These are phyloP conservation scores for Catocala fraxini DNA, from an alignment of 2,888 invertebrate species.

Conservation along the genomic window DNA sequence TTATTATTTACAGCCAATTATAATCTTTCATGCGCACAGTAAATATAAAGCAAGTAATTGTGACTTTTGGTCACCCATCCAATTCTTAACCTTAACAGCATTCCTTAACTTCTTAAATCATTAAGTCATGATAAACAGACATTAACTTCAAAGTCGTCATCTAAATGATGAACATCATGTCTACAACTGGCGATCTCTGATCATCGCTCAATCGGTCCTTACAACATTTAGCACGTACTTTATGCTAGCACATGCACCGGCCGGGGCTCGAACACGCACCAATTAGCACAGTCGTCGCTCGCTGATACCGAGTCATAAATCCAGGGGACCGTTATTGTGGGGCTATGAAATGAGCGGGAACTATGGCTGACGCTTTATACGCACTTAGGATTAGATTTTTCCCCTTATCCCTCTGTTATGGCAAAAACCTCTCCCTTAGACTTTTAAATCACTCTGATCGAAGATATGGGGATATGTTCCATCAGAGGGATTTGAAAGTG, in stretches of 20 bases:
- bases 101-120: too few species aligned
- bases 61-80: too few species aligned
- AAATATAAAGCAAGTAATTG: too few species aligned
- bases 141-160: background rate
- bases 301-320: conserved; percentile 73
- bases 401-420: too few species aligned
- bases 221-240: conserved; percentile 36
- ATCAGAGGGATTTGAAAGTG: too few species aligned
- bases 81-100: too few species aligned
- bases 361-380: background rate
- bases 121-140: background rate
- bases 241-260: conserved; percentile 54
- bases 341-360: conserved; percentile 53
- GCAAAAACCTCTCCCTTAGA: too few species aligned
- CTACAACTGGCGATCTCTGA: conserved; percentile 1
- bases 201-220: conserved; percentile 13
- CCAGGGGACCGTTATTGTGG: conserved; percentile 67
- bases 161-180: background rate
- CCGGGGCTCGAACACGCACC: conserved; percentile 72
- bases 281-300: conserved; percentile 75
- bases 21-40: too few species aligned
- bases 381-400: too few species aligned
- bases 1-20: too few species aligned
- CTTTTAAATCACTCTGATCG: too few species aligned
- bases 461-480: too few species aligned